These are phyloP conservation scores for Brenthis hecate DNA, from an alignment of 2,888 invertebrate genomes.

Conservation along the genomic window DNA sequence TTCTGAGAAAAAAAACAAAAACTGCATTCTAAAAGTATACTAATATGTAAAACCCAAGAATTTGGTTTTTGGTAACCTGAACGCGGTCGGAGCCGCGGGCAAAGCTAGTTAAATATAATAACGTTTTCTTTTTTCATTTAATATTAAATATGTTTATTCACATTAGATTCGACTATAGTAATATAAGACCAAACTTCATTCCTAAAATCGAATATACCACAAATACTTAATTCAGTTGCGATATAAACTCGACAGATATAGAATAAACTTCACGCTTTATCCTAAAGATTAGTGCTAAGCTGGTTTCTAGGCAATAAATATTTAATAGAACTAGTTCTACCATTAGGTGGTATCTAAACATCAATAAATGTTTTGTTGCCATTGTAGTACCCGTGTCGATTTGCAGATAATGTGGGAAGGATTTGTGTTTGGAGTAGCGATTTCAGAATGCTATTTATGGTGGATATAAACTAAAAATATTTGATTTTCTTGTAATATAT, in stretches of 20 bases:
- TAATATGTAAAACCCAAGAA: too few relatives aligned
- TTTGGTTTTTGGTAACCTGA: too few relatives aligned
- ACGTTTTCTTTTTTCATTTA: too few relatives aligned
- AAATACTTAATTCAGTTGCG: background rate
- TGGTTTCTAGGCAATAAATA: constrained; percentile 39
- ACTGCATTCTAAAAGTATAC: too few relatives aligned
- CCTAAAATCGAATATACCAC: background rate
- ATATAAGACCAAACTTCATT: too few relatives aligned
- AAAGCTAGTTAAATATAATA: too few relatives aligned
- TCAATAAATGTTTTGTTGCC: constrained; percentile 45
- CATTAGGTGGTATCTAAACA: constrained; percentile 46
- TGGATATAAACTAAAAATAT: background rate
- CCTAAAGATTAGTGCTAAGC: constrained; percentile 18
- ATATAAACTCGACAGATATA: constrained; percentile 1
- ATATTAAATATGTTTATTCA: too few relatives aligned
- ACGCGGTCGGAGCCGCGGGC: too few relatives aligned
- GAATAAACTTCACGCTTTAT: constrained; percentile 16
- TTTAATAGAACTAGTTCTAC: constrained; percentile 35
- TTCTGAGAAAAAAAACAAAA: too few relatives aligned
- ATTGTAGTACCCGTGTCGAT: constrained; percentile 40
- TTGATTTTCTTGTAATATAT: background rate
- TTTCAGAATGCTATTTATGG: constrained; percentile 28
- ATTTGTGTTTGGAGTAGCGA: constrained; percentile 39
- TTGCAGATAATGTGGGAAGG: constrained; percentile 41
- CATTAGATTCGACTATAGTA: too few relatives aligned